These are phyloP conservation scores for Craterocephalus amniculus DNA, from an alignment of 2,797 vertebrate genomes.

Conservation along the genomic window DNA sequence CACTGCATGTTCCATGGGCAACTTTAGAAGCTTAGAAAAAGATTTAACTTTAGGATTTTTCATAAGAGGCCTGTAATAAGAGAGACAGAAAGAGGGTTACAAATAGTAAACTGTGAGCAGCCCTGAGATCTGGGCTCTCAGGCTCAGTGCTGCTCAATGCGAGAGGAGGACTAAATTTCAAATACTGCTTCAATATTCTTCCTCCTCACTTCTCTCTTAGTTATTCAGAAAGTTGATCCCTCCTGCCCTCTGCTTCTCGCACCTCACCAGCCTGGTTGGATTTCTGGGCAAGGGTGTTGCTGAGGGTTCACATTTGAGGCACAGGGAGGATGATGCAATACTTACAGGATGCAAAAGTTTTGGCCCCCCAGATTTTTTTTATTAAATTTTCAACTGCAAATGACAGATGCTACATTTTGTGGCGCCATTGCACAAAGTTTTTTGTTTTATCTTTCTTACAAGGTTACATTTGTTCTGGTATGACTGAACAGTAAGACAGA, in stretches of 20 bases:
- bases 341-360: neutral
- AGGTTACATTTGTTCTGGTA: neutral
- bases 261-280: constrained; percentile 31
- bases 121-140: constrained; percentile 40
- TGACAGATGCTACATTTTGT: neutral
- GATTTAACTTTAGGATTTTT: constrained; percentile 70
- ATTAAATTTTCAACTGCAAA: neutral
- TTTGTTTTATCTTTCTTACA: neutral
- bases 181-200: constrained; percentile 44
- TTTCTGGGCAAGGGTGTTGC: constrained; percentile 9
- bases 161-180: constrained; percentile 61
- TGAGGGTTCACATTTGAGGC: constrained; percentile 28
- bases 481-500: neutral
- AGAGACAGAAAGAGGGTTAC: constrained; percentile 44
- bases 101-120: constrained; percentile 50
- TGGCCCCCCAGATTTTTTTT: neutral
- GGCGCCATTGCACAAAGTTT: neutral
- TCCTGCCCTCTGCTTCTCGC: constrained; percentile 14
- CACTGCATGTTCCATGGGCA: constrained; percentile 25
- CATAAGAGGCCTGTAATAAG: constrained; percentile 56
- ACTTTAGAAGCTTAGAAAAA: constrained; percentile 36
- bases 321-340: constrained; percentile 28
- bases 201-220: neutral
- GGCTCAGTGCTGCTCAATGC: constrained; percentile 12
- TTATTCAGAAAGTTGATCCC: constrained; percentile 33